Base-by-base conservation (phyloP, 1,140 invertebrate species). In the Drosophila littoralis region DNA sequence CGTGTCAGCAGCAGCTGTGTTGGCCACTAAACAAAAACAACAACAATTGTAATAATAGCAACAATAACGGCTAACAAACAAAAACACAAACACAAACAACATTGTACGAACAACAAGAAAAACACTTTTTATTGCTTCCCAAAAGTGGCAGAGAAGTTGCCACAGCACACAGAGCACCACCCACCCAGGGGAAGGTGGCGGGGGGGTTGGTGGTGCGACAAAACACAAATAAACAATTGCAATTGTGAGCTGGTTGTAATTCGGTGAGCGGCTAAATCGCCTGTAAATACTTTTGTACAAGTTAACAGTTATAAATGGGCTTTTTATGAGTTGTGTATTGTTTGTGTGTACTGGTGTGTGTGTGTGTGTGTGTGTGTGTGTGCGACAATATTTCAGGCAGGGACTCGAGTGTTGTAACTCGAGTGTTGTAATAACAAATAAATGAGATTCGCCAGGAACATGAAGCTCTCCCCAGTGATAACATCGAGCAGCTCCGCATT, bases 211-310 rank as follows among this genome's bases (percentile, higher is more conserved):
- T 48, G 61, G 13, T 65, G 46, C 43, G 67, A 46, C 46, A 68
- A 48, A 88, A 77, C 76, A 79, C 83, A 86, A 86, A 80, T 84
- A 67, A 66, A 88, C 83, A 88, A 88, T 88, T 88, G 83, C 72
- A 83, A 83, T 88, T 88, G 83, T 88, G 64, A 46, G 28, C 58
- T 70, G 79, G 76, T 48, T 83, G 83, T 88, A 88, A 88, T 88
- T 83, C 76, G 79, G 61, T 71, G 80, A 83, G 77, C 83, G 86
- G 84, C 79, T 89, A 88, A 88, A 88, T 88, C 83, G 83, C 79
- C 83, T 88, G 83, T 88, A 88, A 88, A 88, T 88, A 88, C 83
- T 88, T 88, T 88, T 80, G 84, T 88, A 88, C 84, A 88, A 89
- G 83, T 88, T 88, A 88, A 88, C 83, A 83, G 84, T 88, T 89